These are phyloP conservation scores for Vollenhovia emeryi DNA, from an alignment of 1,140 invertebrate genomes.

Conservation along the genomic window DNA sequence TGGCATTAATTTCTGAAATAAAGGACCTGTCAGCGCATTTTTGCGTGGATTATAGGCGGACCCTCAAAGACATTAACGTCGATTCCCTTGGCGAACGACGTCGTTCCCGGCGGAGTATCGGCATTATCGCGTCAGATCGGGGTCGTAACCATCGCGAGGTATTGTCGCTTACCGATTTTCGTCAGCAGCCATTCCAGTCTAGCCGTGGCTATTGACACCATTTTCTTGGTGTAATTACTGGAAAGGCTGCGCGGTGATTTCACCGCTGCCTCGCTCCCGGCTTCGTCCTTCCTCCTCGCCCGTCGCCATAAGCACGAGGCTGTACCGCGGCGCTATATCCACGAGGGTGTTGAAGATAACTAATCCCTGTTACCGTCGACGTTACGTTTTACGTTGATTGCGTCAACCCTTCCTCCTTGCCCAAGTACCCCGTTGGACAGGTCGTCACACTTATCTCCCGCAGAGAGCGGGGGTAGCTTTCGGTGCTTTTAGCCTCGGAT, in stretches of 20 bases:
- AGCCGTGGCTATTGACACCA: conserved; percentile 61
- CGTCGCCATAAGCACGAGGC: conserved; percentile 57
- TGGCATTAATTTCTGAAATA: conserved; percentile 10
- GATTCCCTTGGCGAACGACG: conserved; percentile 43
- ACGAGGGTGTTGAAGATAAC: conserved; percentile 82
- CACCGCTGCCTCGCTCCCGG: background rate
- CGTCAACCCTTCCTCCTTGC: conserved; percentile 80
- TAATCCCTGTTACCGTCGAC: conserved; percentile 83
- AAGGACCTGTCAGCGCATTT: conserved; percentile 49
- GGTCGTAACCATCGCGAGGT: conserved; percentile 65
- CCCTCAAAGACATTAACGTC: conserved; percentile 18
- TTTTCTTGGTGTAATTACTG: conserved; percentile 74
- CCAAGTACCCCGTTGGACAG: conserved; percentile 82
- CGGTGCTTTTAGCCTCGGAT: conserved; percentile 63
- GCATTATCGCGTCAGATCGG: conserved; percentile 67
- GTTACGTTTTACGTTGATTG: conserved; percentile 85
- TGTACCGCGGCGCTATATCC: conserved; percentile 43
- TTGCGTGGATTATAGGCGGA: conserved; percentile 46
- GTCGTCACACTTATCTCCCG: conserved; percentile 84
- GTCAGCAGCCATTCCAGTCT: conserved; percentile 48
- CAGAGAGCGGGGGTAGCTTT: conserved; percentile 56
- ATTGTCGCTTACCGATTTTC: conserved; percentile 70
- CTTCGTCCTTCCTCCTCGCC: background rate
- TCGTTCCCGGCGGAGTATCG: conserved; percentile 64
- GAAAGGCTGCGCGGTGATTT: conserved; percentile 69